Percentiles rank a stretch among this genome's conserved stretches.
These are phyloP conservation scores for Palythoa caribaeorum DNA, from an alignment of 92 coral and sea anemone species.

Conservation along the genomic window DNA sequence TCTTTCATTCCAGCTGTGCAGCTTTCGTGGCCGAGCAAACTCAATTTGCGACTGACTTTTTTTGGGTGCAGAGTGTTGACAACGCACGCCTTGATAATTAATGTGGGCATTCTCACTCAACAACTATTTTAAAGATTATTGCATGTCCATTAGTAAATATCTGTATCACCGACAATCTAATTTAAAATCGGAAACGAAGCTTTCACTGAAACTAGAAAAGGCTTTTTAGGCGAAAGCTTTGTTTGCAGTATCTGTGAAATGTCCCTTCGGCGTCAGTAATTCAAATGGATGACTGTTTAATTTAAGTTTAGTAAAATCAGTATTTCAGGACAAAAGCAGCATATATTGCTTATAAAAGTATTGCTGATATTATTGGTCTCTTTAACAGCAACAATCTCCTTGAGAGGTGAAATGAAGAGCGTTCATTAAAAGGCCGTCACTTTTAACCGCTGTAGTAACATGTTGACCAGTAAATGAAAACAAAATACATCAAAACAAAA, in stretches of 20 bases:
- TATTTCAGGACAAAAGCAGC: conserved; percentile 18
- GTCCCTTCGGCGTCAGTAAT: not conserved
- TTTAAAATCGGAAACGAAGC: conserved; percentile 28
- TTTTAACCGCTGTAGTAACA: too few relatives aligned
- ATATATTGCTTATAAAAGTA: not conserved
- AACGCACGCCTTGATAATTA: not conserved
- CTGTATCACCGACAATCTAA: conserved; percentile 11
- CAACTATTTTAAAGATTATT: conserved; percentile 17
- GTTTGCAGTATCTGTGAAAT: not conserved
- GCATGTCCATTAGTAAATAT: conserved; percentile 25
- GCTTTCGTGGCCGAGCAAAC: not conserved
- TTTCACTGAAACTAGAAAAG: not conserved
- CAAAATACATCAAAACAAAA: too few relatives aligned
- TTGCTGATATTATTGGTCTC: conserved; percentile 9
- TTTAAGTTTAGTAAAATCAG: not conserved
- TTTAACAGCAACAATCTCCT: not conserved
- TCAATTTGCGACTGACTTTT: not conserved
- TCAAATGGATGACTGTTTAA: not conserved
- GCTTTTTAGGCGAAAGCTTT: not conserved
- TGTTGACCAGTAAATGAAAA: too few relatives aligned
- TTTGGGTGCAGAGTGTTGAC: not conserved
- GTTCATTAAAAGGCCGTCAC: too few relatives aligned
- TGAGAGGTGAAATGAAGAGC: too few relatives aligned
- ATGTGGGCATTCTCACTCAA: not conserved
- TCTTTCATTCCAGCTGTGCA: not conserved